phyloP scores from a whole-genome alignment of 2,113 vertebrate species.

The Mus pahari region DNA sequence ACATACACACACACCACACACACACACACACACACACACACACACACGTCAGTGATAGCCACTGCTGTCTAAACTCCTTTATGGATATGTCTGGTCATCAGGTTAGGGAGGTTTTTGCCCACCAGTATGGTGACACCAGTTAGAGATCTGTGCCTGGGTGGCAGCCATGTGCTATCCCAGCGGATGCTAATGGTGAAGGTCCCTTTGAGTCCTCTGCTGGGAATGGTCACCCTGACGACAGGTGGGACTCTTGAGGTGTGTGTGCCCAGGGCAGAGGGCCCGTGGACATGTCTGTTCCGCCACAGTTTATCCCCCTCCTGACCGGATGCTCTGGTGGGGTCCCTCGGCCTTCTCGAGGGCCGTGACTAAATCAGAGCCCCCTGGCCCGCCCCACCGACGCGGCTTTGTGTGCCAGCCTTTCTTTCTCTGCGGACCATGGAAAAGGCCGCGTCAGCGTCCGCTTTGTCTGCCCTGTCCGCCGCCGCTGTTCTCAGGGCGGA shows the following conservation, averaged over 20 bases:
- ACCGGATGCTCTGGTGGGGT: neutral
- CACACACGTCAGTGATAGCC: neutral
- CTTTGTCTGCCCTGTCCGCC: slow-evolving; percentile 70
- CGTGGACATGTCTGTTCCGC: accelerated
- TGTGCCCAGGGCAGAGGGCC: neutral
- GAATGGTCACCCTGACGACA: neutral
- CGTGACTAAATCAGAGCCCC: slow-evolving; percentile 55
- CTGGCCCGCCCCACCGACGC: neutral
- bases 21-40: neutral
- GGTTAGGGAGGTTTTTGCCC: neutral
- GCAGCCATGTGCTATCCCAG: accelerated
- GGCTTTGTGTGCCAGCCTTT: slow-evolving; percentile 69
- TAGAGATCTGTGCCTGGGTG: neutral
- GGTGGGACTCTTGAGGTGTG: neutral
- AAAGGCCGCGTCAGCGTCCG: slow-evolving; percentile 77
- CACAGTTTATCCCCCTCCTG: neutral
- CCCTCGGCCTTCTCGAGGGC: neutral
- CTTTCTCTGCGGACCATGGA: slow-evolving; percentile 69
- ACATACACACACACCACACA: neutral
- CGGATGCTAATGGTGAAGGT: neutral
- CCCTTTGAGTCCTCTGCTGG: neutral
- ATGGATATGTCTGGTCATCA: neutral
- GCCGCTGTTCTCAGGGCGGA: slow-evolving; percentile 62
- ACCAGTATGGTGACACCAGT: neutral
- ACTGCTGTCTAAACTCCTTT: neutral